A percentile compares a stretch with the other conserved stretches of the same genome.
Conservation (phyloP, 2,113 vertebrate species). For the Seriola rivoliana region DNA sequence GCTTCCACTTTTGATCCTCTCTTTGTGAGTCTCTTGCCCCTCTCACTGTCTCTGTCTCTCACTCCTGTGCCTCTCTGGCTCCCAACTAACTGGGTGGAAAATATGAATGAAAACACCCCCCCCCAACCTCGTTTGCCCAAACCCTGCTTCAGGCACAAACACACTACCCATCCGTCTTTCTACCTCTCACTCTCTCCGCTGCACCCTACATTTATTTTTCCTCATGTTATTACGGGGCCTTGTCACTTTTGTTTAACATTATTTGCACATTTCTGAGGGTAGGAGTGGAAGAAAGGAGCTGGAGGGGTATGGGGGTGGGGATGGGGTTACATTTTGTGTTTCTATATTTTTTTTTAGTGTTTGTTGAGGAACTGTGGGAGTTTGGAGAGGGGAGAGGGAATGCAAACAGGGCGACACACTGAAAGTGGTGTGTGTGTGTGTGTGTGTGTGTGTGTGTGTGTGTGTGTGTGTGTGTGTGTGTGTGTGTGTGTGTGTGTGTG, state of each 20-base stretch:
- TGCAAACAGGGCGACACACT: constrained; percentile 55
- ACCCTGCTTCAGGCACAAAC: constrained; percentile 59
- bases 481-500: too few relatives aligned
- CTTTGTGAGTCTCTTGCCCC: constrained; percentile 2
- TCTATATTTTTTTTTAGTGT: constrained; percentile 23
- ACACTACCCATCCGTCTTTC: constrained; percentile 35
- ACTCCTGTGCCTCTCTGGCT: constrained; percentile 53
- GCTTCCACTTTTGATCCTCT: constrained; percentile 13
- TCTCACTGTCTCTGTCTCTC: constrained; percentile 32
- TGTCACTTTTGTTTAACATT: constrained; percentile 58
- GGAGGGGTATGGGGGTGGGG: not conserved
- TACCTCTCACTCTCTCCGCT: not conserved
- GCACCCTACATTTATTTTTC: constrained; percentile 25
- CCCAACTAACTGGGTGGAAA: constrained; percentile 78
- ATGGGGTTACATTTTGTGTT: constrained; percentile 7
- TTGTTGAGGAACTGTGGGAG: constrained; percentile 59
- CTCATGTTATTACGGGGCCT: constrained; percentile 39
- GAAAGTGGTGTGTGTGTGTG: constrained; percentile 32
- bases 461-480: too few relatives aligned
- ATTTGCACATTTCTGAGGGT: constrained; percentile 65
- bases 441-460: constrained; percentile 3
- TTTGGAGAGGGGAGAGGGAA: constrained; percentile 43
- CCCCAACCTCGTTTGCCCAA: constrained; percentile 56
- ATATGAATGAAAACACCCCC: constrained; percentile 84
- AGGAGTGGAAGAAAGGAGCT: constrained; percentile 21